Percentiles rank a stretch among this genome's conserved stretches.
Evolutionary conservation across 1,140 invertebrate species (phyloP).

Genomic region (Phymastichus coffea): DNA sequence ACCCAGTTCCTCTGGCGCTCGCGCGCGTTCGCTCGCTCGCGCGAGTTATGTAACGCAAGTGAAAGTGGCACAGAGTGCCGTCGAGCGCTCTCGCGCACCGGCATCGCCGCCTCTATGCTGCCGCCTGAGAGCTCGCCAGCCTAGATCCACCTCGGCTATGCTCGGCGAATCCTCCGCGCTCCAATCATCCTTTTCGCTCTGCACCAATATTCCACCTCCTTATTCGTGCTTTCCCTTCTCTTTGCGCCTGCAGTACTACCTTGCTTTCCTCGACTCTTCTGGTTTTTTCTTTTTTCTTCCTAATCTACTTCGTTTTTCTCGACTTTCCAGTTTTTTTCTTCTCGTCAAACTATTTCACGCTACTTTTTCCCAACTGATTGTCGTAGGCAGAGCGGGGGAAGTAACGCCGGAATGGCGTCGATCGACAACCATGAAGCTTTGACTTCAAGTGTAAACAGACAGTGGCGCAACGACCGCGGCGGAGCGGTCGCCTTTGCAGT

Average conservation of each 20-base stretch:
- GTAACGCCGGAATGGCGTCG: too few relatives aligned
- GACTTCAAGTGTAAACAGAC: conserved; percentile 54
- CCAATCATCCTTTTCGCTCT: too few relatives aligned
- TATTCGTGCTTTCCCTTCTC: too few relatives aligned
- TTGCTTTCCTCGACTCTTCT: neutral
- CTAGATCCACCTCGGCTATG: conserved; percentile 4
- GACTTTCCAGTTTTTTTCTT: too few relatives aligned
- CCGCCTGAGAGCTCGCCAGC: neutral
- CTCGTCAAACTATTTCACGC: too few relatives aligned
- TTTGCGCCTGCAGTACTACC: too few relatives aligned
- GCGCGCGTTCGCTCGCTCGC: conserved; percentile 30
- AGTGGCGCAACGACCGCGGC: conserved; percentile 50
- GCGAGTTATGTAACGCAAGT: conserved; percentile 55
- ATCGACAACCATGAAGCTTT: too few relatives aligned
- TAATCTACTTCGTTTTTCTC: too few relatives aligned
- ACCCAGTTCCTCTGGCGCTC: conserved; percentile 51
- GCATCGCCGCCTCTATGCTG: neutral
- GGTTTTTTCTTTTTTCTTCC: neutral
- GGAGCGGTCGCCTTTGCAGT: conserved; percentile 37
- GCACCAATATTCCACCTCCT: too few relatives aligned
- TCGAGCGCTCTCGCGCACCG: conserved; percentile 25
- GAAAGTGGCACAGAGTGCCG: conserved; percentile 54
- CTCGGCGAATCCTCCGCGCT: neutral
- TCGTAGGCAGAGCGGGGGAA: too few relatives aligned
- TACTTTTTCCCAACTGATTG: too few relatives aligned